Base-by-base conservation (phyloP, 2,888 invertebrate genomes). In the Apamea crenata region DNA sequence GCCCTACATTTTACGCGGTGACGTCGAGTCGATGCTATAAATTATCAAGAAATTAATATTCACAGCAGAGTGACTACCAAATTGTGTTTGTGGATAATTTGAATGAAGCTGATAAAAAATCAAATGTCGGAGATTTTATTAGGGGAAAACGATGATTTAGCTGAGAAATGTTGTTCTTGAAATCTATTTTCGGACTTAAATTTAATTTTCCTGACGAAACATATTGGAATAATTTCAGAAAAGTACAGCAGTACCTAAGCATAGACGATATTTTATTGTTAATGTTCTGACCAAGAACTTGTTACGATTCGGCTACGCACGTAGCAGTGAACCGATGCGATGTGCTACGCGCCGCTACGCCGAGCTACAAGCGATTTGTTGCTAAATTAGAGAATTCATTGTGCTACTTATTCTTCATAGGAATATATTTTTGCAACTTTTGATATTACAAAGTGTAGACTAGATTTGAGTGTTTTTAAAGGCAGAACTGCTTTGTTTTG, bases 21-120 rank as follows among this genome's bases (percentile, higher is more conserved):
- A 67, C 66, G 36, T 73, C 36, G 40, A 69, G 63, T 65, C 53
- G 12, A 50, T 36, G 40, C 71, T 68, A 76, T 76, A 75, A 81
- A 81, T 73, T 69, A 73, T 66, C 40, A 76, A 76, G 53, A 56
- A 81, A 81, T 75, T 85, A 81, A 73, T 75, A 81, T 73, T 81
- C 71, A 68, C 59, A 29, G 29, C 36, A 61, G 56, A 65, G 40
- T 61, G 59, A 32, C 47, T 56, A 47, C n/a, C 53, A 40, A 80
- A 68, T 71, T 71, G 44, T 78, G 59, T 78, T 72, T 70, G 10
- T 25, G 16, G 56, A 59, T 82, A 29, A 66, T 74, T 82, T 74
- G 12, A 40, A 56, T 25, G 47, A 32, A 50, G 18, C 29, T 59
- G 10, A 47, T 47, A 74, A 74, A 81, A 65, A 74, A n/a, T 32